Evolutionary conservation across 2,888 invertebrate genomes (phyloP).

Genomic region (Campoplex nolae): DNA sequence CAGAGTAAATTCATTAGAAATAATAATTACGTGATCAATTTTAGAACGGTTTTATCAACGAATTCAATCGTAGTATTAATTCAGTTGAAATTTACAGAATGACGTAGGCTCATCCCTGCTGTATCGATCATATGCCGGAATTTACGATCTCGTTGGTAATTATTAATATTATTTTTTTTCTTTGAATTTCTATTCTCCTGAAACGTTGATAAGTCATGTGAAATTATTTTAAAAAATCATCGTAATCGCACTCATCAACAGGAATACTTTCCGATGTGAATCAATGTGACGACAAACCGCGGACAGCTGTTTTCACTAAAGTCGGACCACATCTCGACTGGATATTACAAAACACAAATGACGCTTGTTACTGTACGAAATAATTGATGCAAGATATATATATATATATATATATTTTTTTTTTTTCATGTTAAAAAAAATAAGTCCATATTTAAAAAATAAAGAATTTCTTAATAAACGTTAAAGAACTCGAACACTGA

Average conservation of each 20-base stretch:
- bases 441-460: too few relatives aligned
- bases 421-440: neutral
- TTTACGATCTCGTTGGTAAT: slow-evolving; percentile 86
- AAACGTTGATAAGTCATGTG: neutral
- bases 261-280: slow-evolving; percentile 86
- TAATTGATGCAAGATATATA: slow-evolving; percentile 58
- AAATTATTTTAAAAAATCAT: neutral
- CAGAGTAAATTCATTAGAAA: too few relatives aligned
- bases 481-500: neutral
- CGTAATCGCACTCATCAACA: slow-evolving; percentile 67
- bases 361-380: slow-evolving; percentile 86
- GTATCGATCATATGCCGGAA: slow-evolving; percentile 84
- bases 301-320: slow-evolving; percentile 85
- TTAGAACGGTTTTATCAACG: too few relatives aligned
- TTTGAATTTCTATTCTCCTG: neutral
- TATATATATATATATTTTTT: neutral
- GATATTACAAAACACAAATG: slow-evolving; percentile 86
- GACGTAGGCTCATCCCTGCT: slow-evolving; percentile 87
- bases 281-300: slow-evolving; percentile 83
- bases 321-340: slow-evolving; percentile 86
- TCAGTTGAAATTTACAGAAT: slow-evolving; percentile 80
- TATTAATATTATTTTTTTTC: neutral
- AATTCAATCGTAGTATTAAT: neutral
- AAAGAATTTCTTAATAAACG: neutral
- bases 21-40: too few relatives aligned